Evolutionary conservation across 1,140 invertebrate genomes (phyloP), one percentile per base, ranked within the genome.

Genomic region (Drosophila sulfurigaster): DNA sequence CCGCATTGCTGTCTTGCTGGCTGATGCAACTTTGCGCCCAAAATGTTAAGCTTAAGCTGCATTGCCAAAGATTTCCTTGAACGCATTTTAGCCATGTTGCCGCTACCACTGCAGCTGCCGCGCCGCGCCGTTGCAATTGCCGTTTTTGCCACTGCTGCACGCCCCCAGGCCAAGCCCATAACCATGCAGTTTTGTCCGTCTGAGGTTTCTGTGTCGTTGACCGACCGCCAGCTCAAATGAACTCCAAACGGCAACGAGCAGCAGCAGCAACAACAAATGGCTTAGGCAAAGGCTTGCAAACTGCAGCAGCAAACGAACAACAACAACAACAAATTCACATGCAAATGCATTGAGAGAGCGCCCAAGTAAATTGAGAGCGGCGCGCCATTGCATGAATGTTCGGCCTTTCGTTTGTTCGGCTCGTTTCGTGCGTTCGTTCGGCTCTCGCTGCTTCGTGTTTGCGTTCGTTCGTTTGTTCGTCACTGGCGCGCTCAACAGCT

Each of bases 111-210:
- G 20, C 20, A 20, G 20, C 20, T 20, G 20, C 20, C 20, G 20
- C 20, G 20, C 20, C 78, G 63, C 20, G 20, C 20, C 78, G 63
- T 43, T 64, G 52, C 64, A 59, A 49, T 38, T 43, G 32, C 49
- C 15, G 49, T 56, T 8, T 25, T 49, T 52, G 52, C 32, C 56
- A 32, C 56, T 13, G 3, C 7, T 38, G 32, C 38, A 11, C 67
- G 43, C 25, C 67, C 54, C 52, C 49, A 59, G 67, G 68, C 93
- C 91, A 94, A 92, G 94, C 94, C 92, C 93, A 93, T 72, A 93
- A 93, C 64, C 82, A 82, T 70, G 52, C 73, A 75, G 30, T 32
- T 93, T 45, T 56, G 57, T 72, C 73, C 63, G 73, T 62, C 80
- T 79, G 79, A 78, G 79, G 77, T 91, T 92, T 92, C 87, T 92